A percentile compares a stretch with the other conserved stretches of the same genome.
Conservation (phyloP, 2,888 invertebrate species). For the Dione vanillae region DNA sequence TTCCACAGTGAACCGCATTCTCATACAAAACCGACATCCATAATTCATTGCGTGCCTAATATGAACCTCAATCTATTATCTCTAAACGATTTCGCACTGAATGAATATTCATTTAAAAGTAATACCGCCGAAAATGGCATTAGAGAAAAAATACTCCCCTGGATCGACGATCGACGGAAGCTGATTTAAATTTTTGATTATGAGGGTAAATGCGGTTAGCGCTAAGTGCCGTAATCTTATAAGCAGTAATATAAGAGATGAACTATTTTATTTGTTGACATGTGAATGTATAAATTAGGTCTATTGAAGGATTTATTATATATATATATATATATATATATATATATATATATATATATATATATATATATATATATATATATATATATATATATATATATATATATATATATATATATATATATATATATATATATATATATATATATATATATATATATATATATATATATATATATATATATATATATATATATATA, state of each 20-base stretch:
- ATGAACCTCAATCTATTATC: conserved; percentile 81
- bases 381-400: too few relatives aligned
- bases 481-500: too few relatives aligned
- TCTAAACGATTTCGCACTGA: conserved; percentile 80
- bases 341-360: too few relatives aligned
- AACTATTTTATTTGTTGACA: conserved; percentile 7
- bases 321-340: too few relatives aligned
- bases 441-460: too few relatives aligned
- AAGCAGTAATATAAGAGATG: conserved; percentile 45
- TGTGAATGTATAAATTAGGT: not conserved
- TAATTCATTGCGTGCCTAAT: conserved; percentile 75
- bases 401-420: too few relatives aligned
- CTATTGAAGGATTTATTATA: too few relatives aligned
- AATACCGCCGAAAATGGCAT: conserved; percentile 79
- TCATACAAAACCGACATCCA: conserved; percentile 68
- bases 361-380: too few relatives aligned
- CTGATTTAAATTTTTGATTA: conserved; percentile 82
- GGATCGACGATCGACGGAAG: conserved; percentile 61
- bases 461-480: too few relatives aligned
- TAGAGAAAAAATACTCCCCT: conserved; percentile 69
- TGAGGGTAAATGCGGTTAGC: conserved; percentile 64
- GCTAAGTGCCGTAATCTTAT: conserved; percentile 64
- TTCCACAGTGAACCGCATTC: conserved; percentile 56
- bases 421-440: too few relatives aligned
- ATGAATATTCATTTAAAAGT: conserved; percentile 83